Evolutionary conservation across 2,113 vertebrate genomes (phyloP).

Genomic region (Corapipo altera): DNA sequence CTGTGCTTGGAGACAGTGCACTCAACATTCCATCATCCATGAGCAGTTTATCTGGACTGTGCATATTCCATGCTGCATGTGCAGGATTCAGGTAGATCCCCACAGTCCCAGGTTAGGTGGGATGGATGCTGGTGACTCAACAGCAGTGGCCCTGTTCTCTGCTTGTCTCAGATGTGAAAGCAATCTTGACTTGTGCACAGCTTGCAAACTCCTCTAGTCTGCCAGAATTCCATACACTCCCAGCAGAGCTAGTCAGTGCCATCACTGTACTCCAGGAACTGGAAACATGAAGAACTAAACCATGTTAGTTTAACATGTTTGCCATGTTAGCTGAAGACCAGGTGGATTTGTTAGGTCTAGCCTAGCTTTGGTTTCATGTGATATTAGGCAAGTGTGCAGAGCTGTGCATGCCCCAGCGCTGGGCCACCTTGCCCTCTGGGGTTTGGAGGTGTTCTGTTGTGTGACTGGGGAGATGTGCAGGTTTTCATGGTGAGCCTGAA

Average conservation of each 20-base stretch:
- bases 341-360: neutral
- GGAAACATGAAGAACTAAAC: neutral
- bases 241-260: neutral
- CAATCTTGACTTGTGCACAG: neutral
- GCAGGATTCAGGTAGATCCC: neutral
- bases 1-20: neutral
- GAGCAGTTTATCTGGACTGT: neutral
- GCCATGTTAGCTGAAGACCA: neutral
- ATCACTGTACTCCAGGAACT: neutral
- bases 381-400: neutral
- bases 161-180: neutral
- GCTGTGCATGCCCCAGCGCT: neutral
- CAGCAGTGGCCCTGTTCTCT: neutral
- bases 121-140: fast-evolving
- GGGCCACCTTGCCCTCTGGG: neutral
- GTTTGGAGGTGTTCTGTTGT: neutral
- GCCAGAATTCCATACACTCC: neutral
- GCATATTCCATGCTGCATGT: neutral
- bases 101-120: fast-evolving
- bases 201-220: neutral
- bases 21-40: fast-evolving
- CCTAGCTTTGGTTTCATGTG: neutral
- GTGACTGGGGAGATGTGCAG: too few species aligned
- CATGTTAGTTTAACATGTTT: neutral
- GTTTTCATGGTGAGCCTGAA: neutral